Evolutionary conservation across 2,797 vertebrate genomes (phyloP).

Genomic region (Rhabdophis nuchalis): DNA sequence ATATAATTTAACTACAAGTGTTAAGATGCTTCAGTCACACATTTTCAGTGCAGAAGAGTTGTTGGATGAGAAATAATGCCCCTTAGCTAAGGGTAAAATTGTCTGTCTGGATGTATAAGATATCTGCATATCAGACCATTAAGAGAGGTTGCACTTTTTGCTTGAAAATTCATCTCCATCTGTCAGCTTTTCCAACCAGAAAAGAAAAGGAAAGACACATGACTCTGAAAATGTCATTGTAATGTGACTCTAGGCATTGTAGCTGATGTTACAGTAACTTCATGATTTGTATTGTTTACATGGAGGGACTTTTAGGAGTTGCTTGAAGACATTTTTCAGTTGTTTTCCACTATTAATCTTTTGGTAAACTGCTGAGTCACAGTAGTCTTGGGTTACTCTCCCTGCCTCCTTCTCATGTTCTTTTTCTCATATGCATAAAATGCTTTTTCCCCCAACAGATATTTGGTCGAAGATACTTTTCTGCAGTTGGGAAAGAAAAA

Average conservation of each 20-base stretch:
- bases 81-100: background rate
- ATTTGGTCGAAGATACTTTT: constrained; percentile 11
- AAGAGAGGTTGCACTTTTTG: background rate
- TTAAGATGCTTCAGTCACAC: background rate
- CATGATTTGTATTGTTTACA: constrained; percentile 8
- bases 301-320: background rate
- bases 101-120: background rate
- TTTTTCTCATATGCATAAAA: constrained; percentile 26
- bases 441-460: constrained; percentile 5
- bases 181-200: constrained; percentile 6
- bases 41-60: background rate
- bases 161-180: constrained; percentile 16
- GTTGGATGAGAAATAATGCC: background rate
- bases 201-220: background rate
- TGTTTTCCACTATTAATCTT: background rate
- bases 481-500: constrained; percentile 4
- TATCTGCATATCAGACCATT: background rate
- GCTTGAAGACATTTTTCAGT: background rate
- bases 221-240: constrained; percentile 5
- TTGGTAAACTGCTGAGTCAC: constrained; percentile 49
- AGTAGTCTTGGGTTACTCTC: background rate
- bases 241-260: background rate
- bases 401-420: background rate
- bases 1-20: background rate
- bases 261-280: constrained; percentile 14